Evolutionary conservation across 2,888 invertebrate species (phyloP).

Genomic region (Leptura quadrifasciata): DNA sequence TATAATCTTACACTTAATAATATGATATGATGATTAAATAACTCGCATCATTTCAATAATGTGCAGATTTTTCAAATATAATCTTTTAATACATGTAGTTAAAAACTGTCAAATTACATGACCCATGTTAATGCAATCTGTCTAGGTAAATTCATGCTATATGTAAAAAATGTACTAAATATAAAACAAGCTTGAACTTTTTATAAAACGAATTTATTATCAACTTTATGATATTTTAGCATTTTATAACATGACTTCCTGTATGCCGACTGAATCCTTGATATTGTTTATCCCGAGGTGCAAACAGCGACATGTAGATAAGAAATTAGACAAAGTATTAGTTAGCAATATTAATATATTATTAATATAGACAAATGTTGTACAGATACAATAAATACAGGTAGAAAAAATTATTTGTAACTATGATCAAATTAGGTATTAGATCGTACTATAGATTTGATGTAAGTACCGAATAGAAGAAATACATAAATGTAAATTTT

Average conservation of each 20-base stretch:
- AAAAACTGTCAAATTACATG: too few relatives aligned
- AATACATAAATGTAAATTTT: conserved; percentile 51
- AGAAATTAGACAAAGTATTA: conserved; percentile 60
- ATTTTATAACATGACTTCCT: neutral
- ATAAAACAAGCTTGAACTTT: too few relatives aligned
- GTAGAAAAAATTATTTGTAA: conserved; percentile 34
- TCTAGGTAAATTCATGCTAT: too few relatives aligned
- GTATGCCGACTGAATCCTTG: neutral
- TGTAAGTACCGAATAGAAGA: conserved; percentile 15
- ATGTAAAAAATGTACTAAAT: too few relatives aligned
- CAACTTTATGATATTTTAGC: too few relatives aligned
- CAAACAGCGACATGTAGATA: conserved; percentile 46
- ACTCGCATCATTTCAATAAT: too few relatives aligned
- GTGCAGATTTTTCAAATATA: too few relatives aligned
- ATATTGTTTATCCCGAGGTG: conserved; percentile 6
- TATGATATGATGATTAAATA: too few relatives aligned
- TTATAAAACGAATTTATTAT: too few relatives aligned
- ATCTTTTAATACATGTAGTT: too few relatives aligned
- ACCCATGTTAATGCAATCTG: too few relatives aligned
- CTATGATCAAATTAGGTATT: conserved; percentile 12
- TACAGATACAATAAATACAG: conserved; percentile 57
- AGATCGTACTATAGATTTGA: conserved; percentile 24
- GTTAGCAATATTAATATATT: conserved; percentile 62
- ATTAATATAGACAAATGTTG: conserved; percentile 54
- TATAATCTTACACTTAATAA: too few relatives aligned